phyloP scores from a whole-genome alignment of 2,888 invertebrate species.

The Harpalus rufipes region DNA sequence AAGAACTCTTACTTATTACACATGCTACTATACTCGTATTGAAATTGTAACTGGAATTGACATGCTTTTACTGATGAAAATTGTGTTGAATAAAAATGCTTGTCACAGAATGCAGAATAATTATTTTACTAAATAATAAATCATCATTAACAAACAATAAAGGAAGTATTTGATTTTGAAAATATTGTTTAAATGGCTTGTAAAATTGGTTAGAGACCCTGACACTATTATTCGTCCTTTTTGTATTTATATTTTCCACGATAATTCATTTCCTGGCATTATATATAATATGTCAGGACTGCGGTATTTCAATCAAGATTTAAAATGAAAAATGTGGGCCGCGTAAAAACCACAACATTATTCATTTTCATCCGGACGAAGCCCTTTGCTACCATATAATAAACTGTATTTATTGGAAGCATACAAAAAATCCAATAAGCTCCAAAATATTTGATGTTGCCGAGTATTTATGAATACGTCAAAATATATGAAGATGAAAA shows the following conservation, averaged over 20 bases:
- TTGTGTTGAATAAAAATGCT: slow-evolving; percentile 6
- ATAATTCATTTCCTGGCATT: slow-evolving; percentile 49
- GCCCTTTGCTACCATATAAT: slow-evolving; percentile 49
- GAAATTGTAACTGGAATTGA: too few species aligned
- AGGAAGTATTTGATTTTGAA: not conserved
- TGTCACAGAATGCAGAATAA: not conserved
- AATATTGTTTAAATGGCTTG: slow-evolving; percentile 4
- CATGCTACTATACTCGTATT: too few species aligned
- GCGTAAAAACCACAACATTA: slow-evolving; percentile 54
- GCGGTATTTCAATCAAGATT: slow-evolving; percentile 64
- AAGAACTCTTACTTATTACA: too few species aligned
- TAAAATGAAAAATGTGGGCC: slow-evolving; percentile 61
- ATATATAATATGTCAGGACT: slow-evolving; percentile 51
- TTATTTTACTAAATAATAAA: not conserved
- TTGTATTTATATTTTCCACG: slow-evolving; percentile 42
- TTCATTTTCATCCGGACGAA: slow-evolving; percentile 50
- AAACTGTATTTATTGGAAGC: slow-evolving; percentile 65
- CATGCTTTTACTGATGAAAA: too few species aligned
- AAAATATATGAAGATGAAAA: slow-evolving; percentile 50
- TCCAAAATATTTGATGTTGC: slow-evolving; percentile 62
- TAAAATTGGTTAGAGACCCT: not conserved
- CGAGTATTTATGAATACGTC: slow-evolving; percentile 60
- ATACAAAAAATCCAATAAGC: slow-evolving; percentile 63
- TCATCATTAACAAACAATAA: slow-evolving; percentile 16
- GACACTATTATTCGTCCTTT: not conserved